Percentiles rank a stretch among this genome's conserved stretches.
Conservation (phyloP, 2,888 invertebrate genomes). For the Orchesella flavescens region DNA sequence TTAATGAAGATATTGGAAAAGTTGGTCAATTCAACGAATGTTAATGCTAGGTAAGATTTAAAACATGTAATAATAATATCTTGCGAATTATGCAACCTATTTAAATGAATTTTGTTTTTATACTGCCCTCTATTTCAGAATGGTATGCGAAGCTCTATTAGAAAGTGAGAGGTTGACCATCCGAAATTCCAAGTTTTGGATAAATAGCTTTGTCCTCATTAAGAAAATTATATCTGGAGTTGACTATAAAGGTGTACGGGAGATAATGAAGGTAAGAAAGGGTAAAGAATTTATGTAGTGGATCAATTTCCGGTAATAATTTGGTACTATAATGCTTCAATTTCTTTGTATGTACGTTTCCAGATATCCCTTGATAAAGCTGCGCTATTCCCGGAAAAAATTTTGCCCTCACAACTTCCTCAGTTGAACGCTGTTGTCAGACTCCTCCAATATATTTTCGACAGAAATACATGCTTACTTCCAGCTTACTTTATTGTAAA, state of each 20-base stretch:
- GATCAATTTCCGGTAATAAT: neutral
- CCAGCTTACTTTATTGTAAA: constrained; percentile 97
- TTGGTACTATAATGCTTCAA: neutral
- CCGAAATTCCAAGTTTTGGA: constrained; percentile 90
- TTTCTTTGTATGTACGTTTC: too few species aligned
- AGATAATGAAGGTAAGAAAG: constrained; percentile 86
- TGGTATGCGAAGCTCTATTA: constrained; percentile 90
- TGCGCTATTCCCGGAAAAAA: constrained; percentile 83
- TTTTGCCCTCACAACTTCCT: constrained; percentile 86
- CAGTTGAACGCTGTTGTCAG: constrained; percentile 87
- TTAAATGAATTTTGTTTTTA: too few species aligned
- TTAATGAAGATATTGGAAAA: constrained; percentile 85
- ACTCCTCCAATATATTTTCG: constrained; percentile 91
- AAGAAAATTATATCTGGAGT: constrained; percentile 90
- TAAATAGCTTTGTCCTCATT: constrained; percentile 88
- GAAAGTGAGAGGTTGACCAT: constrained; percentile 87
- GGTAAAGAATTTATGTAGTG: neutral
- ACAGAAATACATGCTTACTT: constrained; percentile 90
- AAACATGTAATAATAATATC: neutral
- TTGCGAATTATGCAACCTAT: too few species aligned
- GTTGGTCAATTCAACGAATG: constrained; percentile 82
- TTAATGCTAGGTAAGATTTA: constrained; percentile 82
- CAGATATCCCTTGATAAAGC: constrained; percentile 91
- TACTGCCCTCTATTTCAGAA: constrained; percentile 77
- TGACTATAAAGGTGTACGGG: constrained; percentile 95